These are phyloP conservation scores for Anaspis maculata DNA, from an alignment of 2,888 invertebrate species.

Conservation along the genomic window DNA sequence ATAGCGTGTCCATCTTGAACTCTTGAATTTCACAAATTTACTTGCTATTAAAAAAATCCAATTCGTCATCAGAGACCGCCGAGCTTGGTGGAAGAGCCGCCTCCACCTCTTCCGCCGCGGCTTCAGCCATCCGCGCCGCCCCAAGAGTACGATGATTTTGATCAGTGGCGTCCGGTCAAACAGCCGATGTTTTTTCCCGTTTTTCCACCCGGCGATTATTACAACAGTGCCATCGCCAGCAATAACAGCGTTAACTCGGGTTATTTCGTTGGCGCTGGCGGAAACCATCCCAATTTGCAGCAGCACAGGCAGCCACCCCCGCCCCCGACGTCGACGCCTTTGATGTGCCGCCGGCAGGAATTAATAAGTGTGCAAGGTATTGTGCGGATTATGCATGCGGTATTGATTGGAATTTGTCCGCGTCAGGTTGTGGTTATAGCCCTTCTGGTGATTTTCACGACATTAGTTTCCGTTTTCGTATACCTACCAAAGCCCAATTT, in stretches of 20 bases:
- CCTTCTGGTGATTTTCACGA: too few species aligned
- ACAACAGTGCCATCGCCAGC: too few species aligned
- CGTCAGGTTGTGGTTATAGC: background rate
- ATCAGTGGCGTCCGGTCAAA: constrained; percentile 21
- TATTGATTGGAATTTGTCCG: constrained; percentile 1
- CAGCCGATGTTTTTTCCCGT: constrained; percentile 4
- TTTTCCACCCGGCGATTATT: constrained; percentile 1
- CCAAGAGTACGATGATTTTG: constrained; percentile 23
- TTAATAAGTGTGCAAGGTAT: constrained; percentile 6
- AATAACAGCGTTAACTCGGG: too few species aligned
- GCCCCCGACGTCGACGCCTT: background rate
- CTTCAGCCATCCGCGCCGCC: constrained; percentile 37
- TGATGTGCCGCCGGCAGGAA: constrained; percentile 2
- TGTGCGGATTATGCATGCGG: constrained; percentile 1
- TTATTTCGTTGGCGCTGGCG: too few species aligned
- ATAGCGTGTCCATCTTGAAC: too few species aligned
- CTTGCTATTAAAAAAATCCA: too few species aligned
- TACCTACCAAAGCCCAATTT: too few species aligned
- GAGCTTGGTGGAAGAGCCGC: constrained; percentile 9
- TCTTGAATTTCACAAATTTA: too few species aligned
- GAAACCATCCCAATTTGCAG: background rate
- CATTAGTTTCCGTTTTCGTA: too few species aligned
- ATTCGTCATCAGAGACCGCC: too few species aligned
- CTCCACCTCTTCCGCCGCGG: constrained; percentile 26
- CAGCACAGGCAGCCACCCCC: too few species aligned